Base-by-base conservation (phyloP, 2,113 vertebrate species). In the Ursus arctos region DNA sequence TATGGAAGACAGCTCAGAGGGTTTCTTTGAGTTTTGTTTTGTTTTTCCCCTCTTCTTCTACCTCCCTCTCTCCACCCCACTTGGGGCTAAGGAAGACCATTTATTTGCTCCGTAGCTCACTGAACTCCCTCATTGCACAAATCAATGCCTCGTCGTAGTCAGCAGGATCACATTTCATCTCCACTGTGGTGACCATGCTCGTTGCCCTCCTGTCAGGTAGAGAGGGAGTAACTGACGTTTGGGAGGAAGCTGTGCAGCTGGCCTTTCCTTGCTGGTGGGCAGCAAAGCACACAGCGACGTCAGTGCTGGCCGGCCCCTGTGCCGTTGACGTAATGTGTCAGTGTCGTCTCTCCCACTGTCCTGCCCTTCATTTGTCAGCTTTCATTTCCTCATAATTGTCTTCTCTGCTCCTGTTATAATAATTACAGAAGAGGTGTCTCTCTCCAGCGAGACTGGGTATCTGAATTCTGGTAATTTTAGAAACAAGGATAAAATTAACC, bases 271-370 rank as follows among this genome's bases (percentile, higher is more conserved):
- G 79, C 95, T 86, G 81, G 51, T 93, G 97, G 98, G 67, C 95
- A 79, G 76, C 93, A 93, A 91, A 97, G 95, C 95, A 12, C 91
- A 77, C 95, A 76, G 81, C 99, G 98, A 99, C 94, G 90, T 99
- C 98, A 98, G 96, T 81, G 43, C 79, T 74, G 96, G 97, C 97
- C 96, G 97, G 96, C 8, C 67, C 33, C 33, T 69, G 67, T 36
- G 67, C 33, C 71, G 93, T 88, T 88, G 97, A 76, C 96, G 96
- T 98, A 97, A 51, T 97, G 98, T 98, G 98, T 99, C 98, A 98
- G 97, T 95, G 95, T 97, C 83, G 74, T 91, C 92, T 91, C 96
- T 88, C 40, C 94, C 53, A 0, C 86, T 13, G 83, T 94, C 74
- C 0, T 92, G 92, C 97, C 97, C 98, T 87, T 84, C 96, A 71